These are phyloP conservation scores for Echinarachnius parma DNA, from an alignment of 53 echinoderm and acorn worm genomes.

Conservation along the genomic window DNA sequence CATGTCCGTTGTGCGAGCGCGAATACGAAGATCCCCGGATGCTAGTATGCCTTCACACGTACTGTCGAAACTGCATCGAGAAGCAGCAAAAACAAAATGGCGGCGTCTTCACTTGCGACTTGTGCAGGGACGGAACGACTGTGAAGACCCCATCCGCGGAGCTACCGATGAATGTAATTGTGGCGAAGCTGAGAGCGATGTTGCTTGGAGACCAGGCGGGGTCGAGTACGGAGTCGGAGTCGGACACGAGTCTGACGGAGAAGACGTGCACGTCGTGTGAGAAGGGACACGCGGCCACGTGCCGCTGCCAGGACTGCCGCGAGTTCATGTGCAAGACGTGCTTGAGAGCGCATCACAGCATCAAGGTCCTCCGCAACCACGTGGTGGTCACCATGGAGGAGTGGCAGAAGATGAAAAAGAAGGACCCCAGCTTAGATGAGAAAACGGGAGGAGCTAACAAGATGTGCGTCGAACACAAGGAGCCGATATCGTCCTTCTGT, in stretches of 20 bases:
- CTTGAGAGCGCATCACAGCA: constrained; percentile 59
- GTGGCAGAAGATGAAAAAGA: constrained; percentile 56
- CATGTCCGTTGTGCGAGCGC: constrained; percentile 52
- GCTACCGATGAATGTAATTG: constrained; percentile 48
- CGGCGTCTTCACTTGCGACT: constrained; percentile 37
- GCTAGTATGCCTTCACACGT: constrained; percentile 54
- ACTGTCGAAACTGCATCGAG: constrained; percentile 52
- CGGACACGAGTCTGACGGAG: constrained; percentile 37
- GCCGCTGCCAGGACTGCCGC: constrained; percentile 69
- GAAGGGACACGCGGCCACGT: constrained; percentile 52
- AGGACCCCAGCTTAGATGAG: constrained; percentile 28
- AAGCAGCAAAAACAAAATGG: constrained; percentile 51
- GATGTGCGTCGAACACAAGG: constrained; percentile 65
- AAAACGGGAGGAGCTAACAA: constrained; percentile 35
- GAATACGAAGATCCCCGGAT: constrained; percentile 56
- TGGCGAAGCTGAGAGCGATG: constrained; percentile 41
- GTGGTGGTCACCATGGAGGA: constrained; percentile 45
- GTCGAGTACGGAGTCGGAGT: constrained; percentile 44
- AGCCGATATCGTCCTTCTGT: constrained; percentile 64
- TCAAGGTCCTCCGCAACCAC: constrained; percentile 70
- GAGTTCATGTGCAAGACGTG: constrained; percentile 79
- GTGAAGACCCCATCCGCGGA: constrained; percentile 8
- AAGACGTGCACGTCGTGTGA: constrained; percentile 69
- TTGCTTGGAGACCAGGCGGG: constrained; percentile 38
- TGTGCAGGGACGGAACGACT: constrained; percentile 31